Conservation (phyloP, 2,113 vertebrate species). For the Passer montanus region DNA sequence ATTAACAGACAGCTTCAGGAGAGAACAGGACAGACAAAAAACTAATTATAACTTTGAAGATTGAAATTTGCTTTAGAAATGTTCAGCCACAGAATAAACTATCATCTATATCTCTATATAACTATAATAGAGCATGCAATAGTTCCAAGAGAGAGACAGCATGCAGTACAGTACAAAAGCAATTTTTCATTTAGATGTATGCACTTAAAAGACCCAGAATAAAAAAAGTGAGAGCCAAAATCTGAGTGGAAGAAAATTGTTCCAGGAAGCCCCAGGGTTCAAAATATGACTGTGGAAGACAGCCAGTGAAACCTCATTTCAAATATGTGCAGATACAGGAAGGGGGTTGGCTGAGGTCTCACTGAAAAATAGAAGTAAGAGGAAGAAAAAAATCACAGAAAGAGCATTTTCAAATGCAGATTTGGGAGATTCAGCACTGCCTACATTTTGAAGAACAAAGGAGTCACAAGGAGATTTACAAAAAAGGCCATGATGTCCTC, state of each 20-base stretch:
- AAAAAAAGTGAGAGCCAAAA: constrained; percentile 12
- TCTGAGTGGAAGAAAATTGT: not conserved
- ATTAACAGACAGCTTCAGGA: not conserved
- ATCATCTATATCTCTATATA: not conserved
- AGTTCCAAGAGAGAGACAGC: not conserved
- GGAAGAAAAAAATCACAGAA: not conserved
- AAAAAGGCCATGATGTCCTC: not conserved
- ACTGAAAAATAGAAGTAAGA: not conserved
- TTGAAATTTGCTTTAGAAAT: not conserved
- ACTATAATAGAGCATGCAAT: accelerated
- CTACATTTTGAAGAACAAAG: constrained; percentile 26
- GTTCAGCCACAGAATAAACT: not conserved
- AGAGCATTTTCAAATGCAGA: not conserved
- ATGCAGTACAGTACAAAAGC: not conserved
- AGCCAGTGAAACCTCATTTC: not conserved
- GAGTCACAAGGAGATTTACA: not conserved
- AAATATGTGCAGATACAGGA: not conserved
- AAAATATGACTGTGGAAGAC: not conserved
- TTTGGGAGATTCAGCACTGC: not conserved
- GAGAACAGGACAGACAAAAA: not conserved
- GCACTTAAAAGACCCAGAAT: not conserved
- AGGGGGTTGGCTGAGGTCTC: not conserved
- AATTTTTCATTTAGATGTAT: not conserved
- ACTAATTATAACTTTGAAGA: not conserved
- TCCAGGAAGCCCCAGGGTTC: not conserved